Conservation (phyloP, 2,888 invertebrate species). For the Lycocerus yunnanus region DNA sequence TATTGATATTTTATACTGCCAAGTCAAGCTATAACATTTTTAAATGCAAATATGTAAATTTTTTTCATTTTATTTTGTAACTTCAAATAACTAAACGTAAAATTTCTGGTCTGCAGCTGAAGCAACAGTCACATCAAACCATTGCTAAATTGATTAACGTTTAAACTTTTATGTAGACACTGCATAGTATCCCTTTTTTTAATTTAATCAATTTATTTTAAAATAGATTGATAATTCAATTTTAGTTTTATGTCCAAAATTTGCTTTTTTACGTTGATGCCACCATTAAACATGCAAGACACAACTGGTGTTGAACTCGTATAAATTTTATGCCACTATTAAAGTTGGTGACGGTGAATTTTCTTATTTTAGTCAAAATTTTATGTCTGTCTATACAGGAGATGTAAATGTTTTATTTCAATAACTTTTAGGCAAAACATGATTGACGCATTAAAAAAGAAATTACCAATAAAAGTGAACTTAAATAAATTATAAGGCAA, state of each 20-base stretch:
- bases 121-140: neutral
- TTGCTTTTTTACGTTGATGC: constrained; percentile 1
- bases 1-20: no score
- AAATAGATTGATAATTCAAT: neutral
- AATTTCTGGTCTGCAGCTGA: neutral
- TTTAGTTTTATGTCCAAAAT: constrained; percentile 1
- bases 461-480: neutral
- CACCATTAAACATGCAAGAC: constrained; percentile 3
- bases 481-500: neutral
- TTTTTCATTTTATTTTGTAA: no score
- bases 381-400: neutral
- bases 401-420: neutral
- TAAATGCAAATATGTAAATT: no score
- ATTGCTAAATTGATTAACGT: neutral
- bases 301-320: constrained; percentile 8
- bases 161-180: neutral
- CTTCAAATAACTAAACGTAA: no score
- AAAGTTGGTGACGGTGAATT: neutral
- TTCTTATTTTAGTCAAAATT: neutral
- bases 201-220: neutral
- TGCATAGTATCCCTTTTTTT: neutral
- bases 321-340: constrained; percentile 8
- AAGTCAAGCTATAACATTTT: no score
- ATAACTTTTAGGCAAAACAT: neutral
- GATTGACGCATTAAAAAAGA: neutral